Base-by-base conservation (phyloP, 2,888 invertebrate genomes). In the Drosophila basisetae region DNA sequence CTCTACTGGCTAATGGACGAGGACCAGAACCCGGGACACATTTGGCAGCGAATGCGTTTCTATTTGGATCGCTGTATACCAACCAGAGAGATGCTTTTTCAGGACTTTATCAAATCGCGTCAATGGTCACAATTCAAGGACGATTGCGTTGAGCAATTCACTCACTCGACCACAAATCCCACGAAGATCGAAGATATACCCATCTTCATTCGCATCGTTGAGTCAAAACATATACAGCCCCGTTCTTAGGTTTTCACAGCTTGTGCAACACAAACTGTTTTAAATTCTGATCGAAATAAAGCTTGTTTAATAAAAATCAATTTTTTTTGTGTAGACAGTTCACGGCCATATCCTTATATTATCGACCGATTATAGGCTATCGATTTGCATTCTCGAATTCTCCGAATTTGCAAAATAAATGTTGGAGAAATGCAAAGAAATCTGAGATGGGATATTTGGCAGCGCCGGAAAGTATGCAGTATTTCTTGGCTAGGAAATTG, bases 1-100 rank as follows among this genome's bases (percentile, higher is more conserved):
- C 94, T 95, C 70, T 95, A 95, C 83, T 96, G 96, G 95, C 93
- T 97, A 10, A 91, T 95, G 56, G 95, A 95, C 83, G 95, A 92
- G 30, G 76, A 88, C 0, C 93, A 93, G 73, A 93, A 93, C 78
- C 91, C 91, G 7, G 93, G 93, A 0, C 92, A 93, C 63, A 86
- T 93, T n/a, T 93, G 93, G 93, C 91, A 92, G 62, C 84, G 92
- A 13, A 88, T 91, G 64, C 77, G 89, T 13, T 91, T 92, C 73
- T 92, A 92, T 58, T 76, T 93, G 37, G 85, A 93, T 49, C 77
- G 90, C 4, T 91, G 90, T 9, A 91, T 93, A 60, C 93, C 93
- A 10, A 91, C 92, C 2, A 74, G 93, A 4, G 78, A 91, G 69
- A 69, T 77, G 4, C 78, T 93, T 6, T 93, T 91, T 47, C 71